phyloP scores from a whole-genome alignment of 1,140 invertebrate genomes.

The Ostrea edulis region DNA sequence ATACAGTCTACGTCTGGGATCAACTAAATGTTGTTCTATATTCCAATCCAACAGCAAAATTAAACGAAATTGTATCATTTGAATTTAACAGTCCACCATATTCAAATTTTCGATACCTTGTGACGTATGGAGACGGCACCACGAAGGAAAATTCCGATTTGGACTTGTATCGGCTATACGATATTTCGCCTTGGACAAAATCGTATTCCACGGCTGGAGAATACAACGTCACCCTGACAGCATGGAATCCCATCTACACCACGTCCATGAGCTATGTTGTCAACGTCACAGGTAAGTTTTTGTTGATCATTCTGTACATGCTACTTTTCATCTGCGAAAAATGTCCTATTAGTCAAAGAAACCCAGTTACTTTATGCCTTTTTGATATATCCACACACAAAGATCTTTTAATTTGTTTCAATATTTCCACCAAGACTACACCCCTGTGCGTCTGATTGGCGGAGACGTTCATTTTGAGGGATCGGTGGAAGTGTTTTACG shows the following conservation, averaged over 20 bases:
- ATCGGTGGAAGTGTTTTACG: neutral
- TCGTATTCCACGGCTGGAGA: constrained; percentile 3
- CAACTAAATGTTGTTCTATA: constrained; percentile 34
- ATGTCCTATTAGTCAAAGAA: neutral
- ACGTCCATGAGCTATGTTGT: constrained; percentile 25
- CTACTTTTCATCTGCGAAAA: neutral
- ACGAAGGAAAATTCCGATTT: neutral
- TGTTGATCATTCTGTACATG: neutral
- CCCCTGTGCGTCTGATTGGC: neutral
- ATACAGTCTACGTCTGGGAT: constrained; percentile 50
- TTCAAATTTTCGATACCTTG: constrained; percentile 46
- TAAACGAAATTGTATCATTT: constrained; percentile 40
- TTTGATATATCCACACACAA: neutral
- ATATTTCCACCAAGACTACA: neutral
- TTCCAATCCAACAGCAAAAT: constrained; percentile 20
- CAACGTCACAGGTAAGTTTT: constrained; percentile 39
- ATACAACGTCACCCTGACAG: constrained; percentile 37
- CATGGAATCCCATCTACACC: constrained; percentile 44
- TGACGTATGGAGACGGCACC: constrained; percentile 41
- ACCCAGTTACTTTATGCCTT: neutral
- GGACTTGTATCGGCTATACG: constrained; percentile 21
- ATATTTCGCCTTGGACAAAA: constrained; percentile 8
- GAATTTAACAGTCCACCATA: constrained; percentile 43
- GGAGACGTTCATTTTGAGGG: neutral
- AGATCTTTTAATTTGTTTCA: neutral